Conservation (phyloP, 2,797 vertebrate species). For the Hapalemur alaotrensis region DNA sequence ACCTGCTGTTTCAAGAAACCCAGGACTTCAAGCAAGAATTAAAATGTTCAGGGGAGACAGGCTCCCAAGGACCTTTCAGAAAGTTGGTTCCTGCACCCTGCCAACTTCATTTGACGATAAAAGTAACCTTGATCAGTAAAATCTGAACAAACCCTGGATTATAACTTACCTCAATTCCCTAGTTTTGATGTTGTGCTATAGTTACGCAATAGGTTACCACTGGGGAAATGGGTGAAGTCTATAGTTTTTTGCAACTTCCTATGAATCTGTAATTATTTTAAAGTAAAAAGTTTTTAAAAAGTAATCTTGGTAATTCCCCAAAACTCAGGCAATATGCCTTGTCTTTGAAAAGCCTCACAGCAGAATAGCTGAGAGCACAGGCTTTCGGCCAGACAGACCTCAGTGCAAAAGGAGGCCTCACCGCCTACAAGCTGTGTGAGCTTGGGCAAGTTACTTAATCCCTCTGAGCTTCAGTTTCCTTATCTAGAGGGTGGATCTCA, state of each 20-base stretch:
- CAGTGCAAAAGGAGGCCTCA: neutral
- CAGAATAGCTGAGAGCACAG: neutral
- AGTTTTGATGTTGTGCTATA: neutral
- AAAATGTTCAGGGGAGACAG: neutral
- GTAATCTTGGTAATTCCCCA: neutral
- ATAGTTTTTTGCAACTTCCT: neutral
- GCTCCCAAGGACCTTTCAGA: neutral
- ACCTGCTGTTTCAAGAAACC: neutral
- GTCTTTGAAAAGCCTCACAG: neutral
- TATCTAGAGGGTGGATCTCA: conserved; percentile 53
- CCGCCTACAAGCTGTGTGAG: neutral
- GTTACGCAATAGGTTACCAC: neutral
- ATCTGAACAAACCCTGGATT: neutral
- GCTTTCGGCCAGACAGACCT: neutral
- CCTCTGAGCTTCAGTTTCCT: conserved; percentile 14
- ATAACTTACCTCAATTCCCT: neutral
- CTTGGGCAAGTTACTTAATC: conserved; percentile 30
- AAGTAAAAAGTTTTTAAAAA: neutral
- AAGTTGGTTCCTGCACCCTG: neutral
- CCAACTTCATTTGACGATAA: neutral
- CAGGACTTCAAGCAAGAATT: neutral
- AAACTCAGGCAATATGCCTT: neutral
- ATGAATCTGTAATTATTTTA: neutral
- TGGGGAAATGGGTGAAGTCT: neutral
- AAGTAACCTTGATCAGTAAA: neutral